A percentile compares a stretch with the other conserved stretches of the same genome.
Evolutionary conservation across 2,888 invertebrate genomes (phyloP).

Genomic region (Drosophila atroscutellata): DNA sequence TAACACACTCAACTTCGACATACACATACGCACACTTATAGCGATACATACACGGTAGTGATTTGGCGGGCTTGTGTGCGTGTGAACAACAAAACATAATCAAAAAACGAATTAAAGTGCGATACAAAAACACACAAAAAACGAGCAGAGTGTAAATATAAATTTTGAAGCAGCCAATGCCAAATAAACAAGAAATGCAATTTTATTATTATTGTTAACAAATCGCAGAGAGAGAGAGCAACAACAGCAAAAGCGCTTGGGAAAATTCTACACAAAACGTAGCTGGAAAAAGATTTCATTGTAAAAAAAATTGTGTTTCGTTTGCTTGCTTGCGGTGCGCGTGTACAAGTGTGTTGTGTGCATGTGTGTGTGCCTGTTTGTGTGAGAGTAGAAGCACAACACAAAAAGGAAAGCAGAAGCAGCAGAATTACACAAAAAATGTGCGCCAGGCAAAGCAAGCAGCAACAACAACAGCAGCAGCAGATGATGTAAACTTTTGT

Average conservation of each 20-base stretch:
- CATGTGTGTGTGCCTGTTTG: slow-evolving; percentile 34
- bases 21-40: slow-evolving; percentile 48
- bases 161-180: slow-evolving; percentile 31
- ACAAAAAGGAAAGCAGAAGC: slow-evolving; percentile 66
- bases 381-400: slow-evolving; percentile 57
- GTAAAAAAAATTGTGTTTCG: slow-evolving; percentile 63
- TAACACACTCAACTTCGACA: slow-evolving; percentile 59
- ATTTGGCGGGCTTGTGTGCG: slow-evolving; percentile 75
- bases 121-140: slow-evolving; percentile 40
- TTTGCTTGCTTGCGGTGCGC: slow-evolving; percentile 45
- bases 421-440: slow-evolving; percentile 66
- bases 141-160: slow-evolving; percentile 25
- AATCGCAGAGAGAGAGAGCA: slow-evolving; percentile 6
- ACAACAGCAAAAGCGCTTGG: slow-evolving; percentile 24
- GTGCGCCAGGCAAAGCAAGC: slow-evolving; percentile 60
- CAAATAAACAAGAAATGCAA: slow-evolving; percentile 51
- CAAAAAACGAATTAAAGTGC: slow-evolving; percentile 46
- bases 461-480: slow-evolving; percentile 37
- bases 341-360: slow-evolving; percentile 36
- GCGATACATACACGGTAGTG: slow-evolving; percentile 73
- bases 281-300: slow-evolving; percentile 57
- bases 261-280: slow-evolving; percentile 51
- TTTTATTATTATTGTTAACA: slow-evolving; percentile 25
- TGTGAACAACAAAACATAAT: slow-evolving; percentile 65
- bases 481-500: slow-evolving; percentile 77